Conservation (phyloP, 2,888 invertebrate genomes). For the Mylabris sibirica region DNA sequence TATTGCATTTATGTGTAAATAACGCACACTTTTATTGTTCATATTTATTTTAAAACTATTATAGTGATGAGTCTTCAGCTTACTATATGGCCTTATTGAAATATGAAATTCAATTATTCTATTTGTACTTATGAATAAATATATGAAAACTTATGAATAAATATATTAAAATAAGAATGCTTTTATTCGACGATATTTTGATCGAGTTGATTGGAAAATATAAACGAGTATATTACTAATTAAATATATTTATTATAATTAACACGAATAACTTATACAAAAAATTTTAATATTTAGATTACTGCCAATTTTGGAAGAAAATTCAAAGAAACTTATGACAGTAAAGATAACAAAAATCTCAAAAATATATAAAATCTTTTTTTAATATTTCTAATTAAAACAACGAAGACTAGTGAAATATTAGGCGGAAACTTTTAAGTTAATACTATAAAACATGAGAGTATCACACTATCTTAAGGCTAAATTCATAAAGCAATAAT, state of each 20-base stretch:
- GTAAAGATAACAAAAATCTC: neutral
- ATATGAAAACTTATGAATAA: neutral
- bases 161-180: neutral
- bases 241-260: neutral
- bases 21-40: neutral
- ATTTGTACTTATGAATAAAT: neutral
- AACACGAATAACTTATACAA: neutral
- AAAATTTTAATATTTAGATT: neutral
- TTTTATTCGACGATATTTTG: too few species aligned
- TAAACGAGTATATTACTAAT: neutral
- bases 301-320: neutral
- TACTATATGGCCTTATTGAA: neutral
- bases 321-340: neutral
- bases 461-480: neutral
- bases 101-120: neutral
- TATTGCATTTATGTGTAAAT: slow-evolving; percentile 13
- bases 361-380: neutral
- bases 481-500: neutral
- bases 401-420: slow-evolving; percentile 5
- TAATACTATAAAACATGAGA: slow-evolving; percentile 6
- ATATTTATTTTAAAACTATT: neutral
- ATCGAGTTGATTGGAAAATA: neutral
- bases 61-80: neutral
- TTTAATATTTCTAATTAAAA: neutral
- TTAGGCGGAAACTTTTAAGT: neutral